Conservation (phyloP, 2,797 vertebrate genomes). For the Buceros bicornis region DNA sequence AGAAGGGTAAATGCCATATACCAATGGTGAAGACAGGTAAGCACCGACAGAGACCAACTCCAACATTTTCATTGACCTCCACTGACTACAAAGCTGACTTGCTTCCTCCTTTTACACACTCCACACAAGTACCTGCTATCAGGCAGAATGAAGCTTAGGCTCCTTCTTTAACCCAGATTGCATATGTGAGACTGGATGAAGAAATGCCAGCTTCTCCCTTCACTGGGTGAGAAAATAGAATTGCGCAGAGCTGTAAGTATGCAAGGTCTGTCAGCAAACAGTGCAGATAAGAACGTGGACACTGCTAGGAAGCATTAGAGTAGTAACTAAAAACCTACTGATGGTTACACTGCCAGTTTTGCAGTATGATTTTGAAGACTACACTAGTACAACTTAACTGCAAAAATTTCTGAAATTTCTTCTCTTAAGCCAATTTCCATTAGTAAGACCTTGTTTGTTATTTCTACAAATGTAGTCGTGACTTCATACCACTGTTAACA, state of each 20-base stretch:
- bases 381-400: not conserved
- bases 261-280: not conserved
- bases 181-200: not conserved
- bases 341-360: not conserved
- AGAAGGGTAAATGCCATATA: not conserved
- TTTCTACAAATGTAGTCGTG: not conserved
- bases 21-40: not conserved
- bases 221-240: not conserved
- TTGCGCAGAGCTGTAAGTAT: not conserved
- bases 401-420: conserved; percentile 6
- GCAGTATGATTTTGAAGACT: not conserved
- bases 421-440: not conserved
- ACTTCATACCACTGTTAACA: not conserved
- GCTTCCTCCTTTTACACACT: not conserved
- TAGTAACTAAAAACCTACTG: not conserved
- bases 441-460: not conserved
- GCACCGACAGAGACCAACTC: not conserved
- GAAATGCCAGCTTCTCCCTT: not conserved
- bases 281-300: not conserved
- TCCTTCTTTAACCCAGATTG: not conserved
- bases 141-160: not conserved
- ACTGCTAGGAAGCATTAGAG: not conserved
- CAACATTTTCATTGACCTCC: not conserved
- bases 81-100: not conserved
- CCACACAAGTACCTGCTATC: not conserved